These are phyloP conservation scores for Lethocerus indicus DNA, from an alignment of 1,140 invertebrate species.

Conservation along the genomic window DNA sequence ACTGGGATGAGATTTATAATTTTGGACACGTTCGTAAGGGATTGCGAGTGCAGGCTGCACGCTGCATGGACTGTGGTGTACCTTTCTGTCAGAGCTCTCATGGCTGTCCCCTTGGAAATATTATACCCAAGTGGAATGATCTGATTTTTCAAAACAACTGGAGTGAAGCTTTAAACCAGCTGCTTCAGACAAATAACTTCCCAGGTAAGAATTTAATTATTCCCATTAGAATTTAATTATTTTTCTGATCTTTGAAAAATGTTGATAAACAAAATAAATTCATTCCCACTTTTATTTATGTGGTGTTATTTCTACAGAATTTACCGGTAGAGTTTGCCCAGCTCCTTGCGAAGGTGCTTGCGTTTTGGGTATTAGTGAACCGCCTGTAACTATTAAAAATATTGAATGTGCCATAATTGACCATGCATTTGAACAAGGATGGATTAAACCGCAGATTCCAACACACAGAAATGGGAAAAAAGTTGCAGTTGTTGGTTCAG, in stretches of 20 bases:
- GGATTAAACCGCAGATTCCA: slow-evolving; percentile 75
- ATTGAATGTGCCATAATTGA: slow-evolving; percentile 99
- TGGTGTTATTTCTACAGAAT: slow-evolving; percentile 43
- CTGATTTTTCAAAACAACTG: slow-evolving; percentile 88
- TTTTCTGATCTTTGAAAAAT: no score
- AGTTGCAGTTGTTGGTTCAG: slow-evolving; percentile 88
- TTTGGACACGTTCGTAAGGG: slow-evolving; percentile 71
- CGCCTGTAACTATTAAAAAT: slow-evolving; percentile 96
- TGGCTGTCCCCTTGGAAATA: slow-evolving; percentile 94
- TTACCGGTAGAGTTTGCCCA: slow-evolving; percentile 95
- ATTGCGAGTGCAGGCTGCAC: slow-evolving; percentile 77
- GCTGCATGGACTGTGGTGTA: slow-evolving; percentile 99
- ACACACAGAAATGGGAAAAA: slow-evolving; percentile 57
- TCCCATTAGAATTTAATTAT: not conserved
- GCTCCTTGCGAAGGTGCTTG: slow-evolving; percentile 98
- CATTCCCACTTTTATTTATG: not conserved
- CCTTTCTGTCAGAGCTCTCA: slow-evolving; percentile 96
- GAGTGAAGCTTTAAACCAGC: slow-evolving; percentile 87
- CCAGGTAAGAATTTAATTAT: slow-evolving; percentile 37
- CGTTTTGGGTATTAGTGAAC: slow-evolving; percentile 89
- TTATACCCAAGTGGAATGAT: slow-evolving; percentile 99
- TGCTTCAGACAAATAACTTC: slow-evolving; percentile 98
- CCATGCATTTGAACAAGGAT: slow-evolving; percentile 91
- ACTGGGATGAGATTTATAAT: slow-evolving; percentile 97
- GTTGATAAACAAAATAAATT: not conserved